Conservation (phyloP, 2,888 invertebrate species). For the Leucoptera coffeella region DNA sequence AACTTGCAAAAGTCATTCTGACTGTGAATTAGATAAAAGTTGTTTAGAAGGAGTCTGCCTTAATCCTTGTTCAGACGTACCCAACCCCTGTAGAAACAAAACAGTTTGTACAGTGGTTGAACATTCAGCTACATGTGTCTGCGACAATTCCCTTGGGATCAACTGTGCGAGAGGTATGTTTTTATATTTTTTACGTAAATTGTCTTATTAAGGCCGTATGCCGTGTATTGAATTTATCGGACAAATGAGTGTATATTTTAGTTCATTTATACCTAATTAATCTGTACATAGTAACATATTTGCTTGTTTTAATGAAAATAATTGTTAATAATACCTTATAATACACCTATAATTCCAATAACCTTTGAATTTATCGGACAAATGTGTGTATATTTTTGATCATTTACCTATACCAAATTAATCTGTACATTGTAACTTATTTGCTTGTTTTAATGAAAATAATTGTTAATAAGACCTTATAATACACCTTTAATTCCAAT, state of each 20-base stretch:
- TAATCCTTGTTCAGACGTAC: constrained; percentile 51
- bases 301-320: background rate
- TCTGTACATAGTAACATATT: too few species aligned
- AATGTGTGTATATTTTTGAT: too few species aligned
- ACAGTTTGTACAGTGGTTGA: constrained; percentile 57
- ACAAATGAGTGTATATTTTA: constrained; percentile 36
- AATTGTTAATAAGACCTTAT: constrained; percentile 1
- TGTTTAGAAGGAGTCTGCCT: constrained; percentile 60
- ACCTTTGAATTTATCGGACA: constrained; percentile 37
- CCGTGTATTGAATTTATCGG: constrained; percentile 22
- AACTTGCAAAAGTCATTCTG: constrained; percentile 54
- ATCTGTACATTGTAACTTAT: too few species aligned
- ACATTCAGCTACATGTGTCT: constrained; percentile 59
- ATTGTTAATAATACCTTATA: constrained; percentile 3
- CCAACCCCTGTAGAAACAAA: constrained; percentile 52
- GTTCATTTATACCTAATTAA: too few species aligned
- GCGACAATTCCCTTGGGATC: constrained; percentile 53
- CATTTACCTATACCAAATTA: too few species aligned
- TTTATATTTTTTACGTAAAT: constrained; percentile 2
- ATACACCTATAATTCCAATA: constrained; percentile 11
- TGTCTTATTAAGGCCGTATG: background rate
- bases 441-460: background rate
- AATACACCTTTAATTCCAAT: constrained; percentile 10
- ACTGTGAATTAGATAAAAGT: constrained; percentile 58
- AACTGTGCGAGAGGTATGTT: constrained; percentile 60